Conservation (phyloP, 2,888 invertebrate species). For the Hirtodrosophila trivittata region DNA sequence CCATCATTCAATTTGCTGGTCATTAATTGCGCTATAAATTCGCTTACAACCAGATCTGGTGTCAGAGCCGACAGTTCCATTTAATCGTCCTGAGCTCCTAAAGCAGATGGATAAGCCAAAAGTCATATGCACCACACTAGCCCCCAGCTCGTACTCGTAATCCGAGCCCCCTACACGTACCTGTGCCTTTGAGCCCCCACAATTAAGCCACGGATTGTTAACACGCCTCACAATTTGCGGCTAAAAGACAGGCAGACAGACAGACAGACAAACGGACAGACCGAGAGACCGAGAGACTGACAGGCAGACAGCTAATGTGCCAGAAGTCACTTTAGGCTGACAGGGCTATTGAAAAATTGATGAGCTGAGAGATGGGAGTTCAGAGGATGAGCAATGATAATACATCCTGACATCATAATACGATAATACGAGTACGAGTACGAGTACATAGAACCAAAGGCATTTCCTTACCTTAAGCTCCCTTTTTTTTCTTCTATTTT, state of each 20-base stretch:
- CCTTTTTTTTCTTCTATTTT: not conserved
- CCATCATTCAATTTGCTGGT: conserved; percentile 60
- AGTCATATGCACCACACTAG: conserved; percentile 1
- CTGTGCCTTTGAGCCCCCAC: conserved; percentile 27
- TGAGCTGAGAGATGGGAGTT: conserved; percentile 45
- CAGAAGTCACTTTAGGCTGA: conserved; percentile 55
- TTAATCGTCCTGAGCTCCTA: conserved; percentile 10
- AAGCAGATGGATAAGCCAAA: conserved; percentile 15
- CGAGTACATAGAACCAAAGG: conserved; percentile 26
- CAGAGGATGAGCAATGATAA: conserved; percentile 38
- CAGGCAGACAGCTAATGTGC: conserved; percentile 38
- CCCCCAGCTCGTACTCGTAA: too few relatives aligned
- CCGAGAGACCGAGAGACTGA: conserved; percentile 1
- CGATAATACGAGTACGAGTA: not conserved
- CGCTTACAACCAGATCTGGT: not conserved
- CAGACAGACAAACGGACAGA: conserved; percentile 7
- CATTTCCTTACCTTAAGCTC: conserved; percentile 3
- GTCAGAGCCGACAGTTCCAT: conserved; percentile 26
- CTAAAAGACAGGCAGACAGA: conserved; percentile 1
- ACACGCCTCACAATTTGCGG: conserved; percentile 24
- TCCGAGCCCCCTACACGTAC: too few relatives aligned
- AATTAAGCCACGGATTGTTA: conserved; percentile 58
- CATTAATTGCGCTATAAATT: conserved; percentile 25
- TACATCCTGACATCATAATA: conserved; percentile 29
- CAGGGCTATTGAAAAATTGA: conserved; percentile 61